A percentile compares a stretch with the other conserved stretches of the same genome.
Conservation (phyloP, 2,797 vertebrate genomes). For the Sebastes goodei region DNA sequence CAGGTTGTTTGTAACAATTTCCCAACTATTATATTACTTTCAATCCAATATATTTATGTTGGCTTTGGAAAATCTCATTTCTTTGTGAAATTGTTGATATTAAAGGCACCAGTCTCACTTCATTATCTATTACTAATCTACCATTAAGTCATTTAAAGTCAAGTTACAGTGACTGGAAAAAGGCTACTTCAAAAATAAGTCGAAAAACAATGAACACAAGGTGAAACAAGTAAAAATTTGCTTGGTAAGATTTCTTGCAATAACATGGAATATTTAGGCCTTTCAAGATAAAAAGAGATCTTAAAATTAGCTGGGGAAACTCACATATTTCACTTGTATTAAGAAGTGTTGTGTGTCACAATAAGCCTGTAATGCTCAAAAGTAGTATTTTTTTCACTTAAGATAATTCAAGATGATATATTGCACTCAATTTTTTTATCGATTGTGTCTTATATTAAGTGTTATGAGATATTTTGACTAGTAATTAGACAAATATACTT, state of each 20-base stretch:
- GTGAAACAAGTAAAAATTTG: background rate
- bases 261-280: background rate
- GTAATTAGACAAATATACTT: no score
- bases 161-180: background rate
- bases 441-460: no score
- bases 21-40: background rate
- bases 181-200: background rate
- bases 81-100: background rate
- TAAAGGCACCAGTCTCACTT: background rate
- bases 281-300: background rate
- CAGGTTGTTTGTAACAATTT: conserved; percentile 26
- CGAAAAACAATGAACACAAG: no score
- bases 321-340: rapidly evolving
- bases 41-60: background rate
- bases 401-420: no score
- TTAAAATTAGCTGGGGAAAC: background rate
- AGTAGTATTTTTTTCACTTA: no score
- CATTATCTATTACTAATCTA: background rate
- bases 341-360: rapidly evolving
- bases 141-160: background rate
- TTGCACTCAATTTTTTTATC: no score
- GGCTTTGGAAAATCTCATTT: background rate
- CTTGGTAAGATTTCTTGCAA: background rate
- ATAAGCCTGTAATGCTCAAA: no score
- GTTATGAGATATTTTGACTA: no score